Evolutionary conservation across 2,797 vertebrate species (phyloP).

Genomic region (Sebastes matsubarae): DNA sequence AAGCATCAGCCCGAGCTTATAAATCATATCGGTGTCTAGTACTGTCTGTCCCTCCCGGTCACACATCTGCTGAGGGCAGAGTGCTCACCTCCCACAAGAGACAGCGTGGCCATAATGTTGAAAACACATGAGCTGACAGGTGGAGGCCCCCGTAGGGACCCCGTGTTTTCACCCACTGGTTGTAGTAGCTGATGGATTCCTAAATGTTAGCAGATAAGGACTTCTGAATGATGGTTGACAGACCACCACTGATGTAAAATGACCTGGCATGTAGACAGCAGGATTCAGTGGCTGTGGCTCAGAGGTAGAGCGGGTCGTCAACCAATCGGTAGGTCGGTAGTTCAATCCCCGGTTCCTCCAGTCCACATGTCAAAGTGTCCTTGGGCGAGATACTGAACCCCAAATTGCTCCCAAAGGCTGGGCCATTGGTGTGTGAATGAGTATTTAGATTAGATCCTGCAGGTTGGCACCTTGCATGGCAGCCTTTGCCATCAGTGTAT

Average conservation of each 20-base stretch:
- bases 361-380: too few relatives aligned
- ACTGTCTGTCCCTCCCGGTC: slow-evolving; percentile 25
- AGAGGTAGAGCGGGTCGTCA: too few relatives aligned
- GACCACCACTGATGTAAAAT: background rate
- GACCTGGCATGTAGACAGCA: background rate
- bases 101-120: slow-evolving; percentile 25
- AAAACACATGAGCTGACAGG: slow-evolving; percentile 71
- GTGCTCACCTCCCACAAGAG: slow-evolving; percentile 10
- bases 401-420: too few relatives aligned
- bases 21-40: slow-evolving; percentile 42
- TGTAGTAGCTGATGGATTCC: background rate
- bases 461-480: too few relatives aligned
- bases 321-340: too few relatives aligned
- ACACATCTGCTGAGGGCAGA: slow-evolving; percentile 26
- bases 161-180: background rate
- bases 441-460: too few relatives aligned
- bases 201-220: background rate
- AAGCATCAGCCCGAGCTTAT: slow-evolving; percentile 24
- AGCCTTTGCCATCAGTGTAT: too few relatives aligned
- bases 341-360: too few relatives aligned
- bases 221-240: background rate
- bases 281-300: background rate
- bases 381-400: too few relatives aligned
- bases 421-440: too few relatives aligned
- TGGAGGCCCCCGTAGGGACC: slow-evolving; percentile 35